These are phyloP conservation scores for Cephalopterus ornatus DNA, from an alignment of 2,113 vertebrate species.

Conservation along the genomic window DNA sequence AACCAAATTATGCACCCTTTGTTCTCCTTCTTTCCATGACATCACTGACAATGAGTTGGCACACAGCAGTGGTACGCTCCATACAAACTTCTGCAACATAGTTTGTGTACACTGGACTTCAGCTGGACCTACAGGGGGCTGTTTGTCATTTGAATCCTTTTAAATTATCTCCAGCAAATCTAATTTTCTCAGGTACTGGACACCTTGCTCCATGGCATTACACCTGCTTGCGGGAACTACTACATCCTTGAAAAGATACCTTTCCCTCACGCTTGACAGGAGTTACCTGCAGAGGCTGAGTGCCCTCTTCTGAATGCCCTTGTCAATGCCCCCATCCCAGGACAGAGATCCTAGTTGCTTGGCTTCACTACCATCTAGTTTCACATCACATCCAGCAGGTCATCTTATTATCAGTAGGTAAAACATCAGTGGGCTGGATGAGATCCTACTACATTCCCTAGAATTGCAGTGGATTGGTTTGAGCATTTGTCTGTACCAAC, in stretches of 20 bases:
- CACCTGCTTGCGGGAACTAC: not conserved
- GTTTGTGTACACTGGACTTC: not conserved
- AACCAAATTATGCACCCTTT: no score
- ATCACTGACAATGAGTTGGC: no score
- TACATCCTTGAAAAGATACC: no score
- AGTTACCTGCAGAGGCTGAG: no score
- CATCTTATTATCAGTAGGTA: not conserved
- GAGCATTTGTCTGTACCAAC: not conserved
- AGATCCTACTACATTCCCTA: not conserved
- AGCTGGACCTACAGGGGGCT: no score
- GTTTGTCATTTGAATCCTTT: not conserved
- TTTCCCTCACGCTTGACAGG: no score
- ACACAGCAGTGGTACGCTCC: no score
- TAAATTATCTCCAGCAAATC: not conserved
- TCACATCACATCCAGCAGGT: not conserved
- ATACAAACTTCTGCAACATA: not conserved
- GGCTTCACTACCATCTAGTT: no score
- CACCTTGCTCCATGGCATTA: not conserved
- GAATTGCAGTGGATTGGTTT: not conserved
- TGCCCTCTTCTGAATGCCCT: no score
- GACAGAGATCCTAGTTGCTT: no score
- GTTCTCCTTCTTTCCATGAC: no score
- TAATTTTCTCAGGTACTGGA: not conserved
- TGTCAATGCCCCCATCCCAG: no score
- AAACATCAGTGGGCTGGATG: not conserved